phyloP scores from a whole-genome alignment of 2,888 invertebrate species.

The Eristalis pertinax region DNA sequence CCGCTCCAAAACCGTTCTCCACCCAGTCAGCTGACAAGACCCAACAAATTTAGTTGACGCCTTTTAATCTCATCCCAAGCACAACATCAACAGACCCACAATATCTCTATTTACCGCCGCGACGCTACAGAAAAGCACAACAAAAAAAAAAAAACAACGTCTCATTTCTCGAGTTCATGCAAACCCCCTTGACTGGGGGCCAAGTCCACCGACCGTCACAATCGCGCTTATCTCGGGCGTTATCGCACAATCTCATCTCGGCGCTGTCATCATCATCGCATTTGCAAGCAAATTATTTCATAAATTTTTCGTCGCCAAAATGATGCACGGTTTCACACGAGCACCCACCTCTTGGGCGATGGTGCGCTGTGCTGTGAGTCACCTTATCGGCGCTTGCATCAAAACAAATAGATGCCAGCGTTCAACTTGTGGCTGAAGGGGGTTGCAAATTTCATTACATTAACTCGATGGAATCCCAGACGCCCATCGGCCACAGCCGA shows the following conservation, averaged over 20 bases:
- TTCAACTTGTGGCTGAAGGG: conserved; percentile 25
- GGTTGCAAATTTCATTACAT: conserved; percentile 65
- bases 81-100: background rate
- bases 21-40: background rate
- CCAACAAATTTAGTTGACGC: background rate
- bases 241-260: conserved; percentile 49
- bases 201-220: conserved; percentile 2
- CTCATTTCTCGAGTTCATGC: background rate
- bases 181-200: conserved; percentile 18
- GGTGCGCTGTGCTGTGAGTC: conserved; percentile 4
- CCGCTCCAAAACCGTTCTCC: background rate
- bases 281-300: conserved; percentile 70
- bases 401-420: conserved; percentile 44
- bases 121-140: background rate
- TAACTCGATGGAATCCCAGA: conserved; percentile 60
- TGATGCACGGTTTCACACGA: conserved; percentile 3
- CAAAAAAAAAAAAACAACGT: too few relatives aligned
- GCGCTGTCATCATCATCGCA: conserved; percentile 63
- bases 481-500: background rate
- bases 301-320: conserved; percentile 52
- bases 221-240: conserved; percentile 25
- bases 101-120: background rate
- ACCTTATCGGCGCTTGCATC: conserved; percentile 18
- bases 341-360: background rate
- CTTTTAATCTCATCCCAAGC: background rate